phyloP scores from a whole-genome alignment of 1,140 invertebrate genomes.

The Nasonia vitripennis region DNA sequence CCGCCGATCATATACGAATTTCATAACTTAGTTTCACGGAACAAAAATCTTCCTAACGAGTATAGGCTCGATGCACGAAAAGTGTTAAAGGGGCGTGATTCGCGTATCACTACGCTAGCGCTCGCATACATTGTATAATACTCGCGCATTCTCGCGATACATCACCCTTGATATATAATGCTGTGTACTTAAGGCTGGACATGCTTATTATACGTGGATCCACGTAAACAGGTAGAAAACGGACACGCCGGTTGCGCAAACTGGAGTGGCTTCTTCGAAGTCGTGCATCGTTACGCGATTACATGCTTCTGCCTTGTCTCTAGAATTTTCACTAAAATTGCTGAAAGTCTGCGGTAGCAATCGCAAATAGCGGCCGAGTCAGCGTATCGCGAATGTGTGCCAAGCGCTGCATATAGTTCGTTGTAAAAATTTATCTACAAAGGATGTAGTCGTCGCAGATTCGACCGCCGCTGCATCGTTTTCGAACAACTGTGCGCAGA shows the following conservation, averaged over 20 bases:
- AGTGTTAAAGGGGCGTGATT: slow-evolving; percentile 18
- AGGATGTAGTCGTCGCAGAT: too few species aligned
- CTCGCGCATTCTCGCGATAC: neutral
- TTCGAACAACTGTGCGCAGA: neutral
- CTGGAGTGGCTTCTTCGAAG: neutral
- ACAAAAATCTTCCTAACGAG: slow-evolving; percentile 30
- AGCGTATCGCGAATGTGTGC: neutral
- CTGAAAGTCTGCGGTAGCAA: neutral
- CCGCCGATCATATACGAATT: slow-evolving; percentile 5
- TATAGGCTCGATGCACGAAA: neutral
- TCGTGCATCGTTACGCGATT: slow-evolving; percentile 16
- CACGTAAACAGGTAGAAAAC: too few species aligned
- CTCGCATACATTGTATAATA: slow-evolving; percentile 32
- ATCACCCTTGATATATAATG: neutral
- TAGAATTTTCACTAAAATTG: neutral
- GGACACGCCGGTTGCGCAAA: neutral
- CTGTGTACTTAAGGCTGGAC: neutral
- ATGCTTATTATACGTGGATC: neutral
- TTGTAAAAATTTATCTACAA: too few species aligned
- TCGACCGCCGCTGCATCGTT: too few species aligned
- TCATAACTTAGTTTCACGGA: slow-evolving; percentile 21
- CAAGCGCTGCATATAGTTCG: too few species aligned
- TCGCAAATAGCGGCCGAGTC: neutral
- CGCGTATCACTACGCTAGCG: neutral
- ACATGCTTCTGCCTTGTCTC: neutral